Base-by-base conservation (phyloP, 2,797 vertebrate species). In the Pangasius sanitwongsei region DNA sequence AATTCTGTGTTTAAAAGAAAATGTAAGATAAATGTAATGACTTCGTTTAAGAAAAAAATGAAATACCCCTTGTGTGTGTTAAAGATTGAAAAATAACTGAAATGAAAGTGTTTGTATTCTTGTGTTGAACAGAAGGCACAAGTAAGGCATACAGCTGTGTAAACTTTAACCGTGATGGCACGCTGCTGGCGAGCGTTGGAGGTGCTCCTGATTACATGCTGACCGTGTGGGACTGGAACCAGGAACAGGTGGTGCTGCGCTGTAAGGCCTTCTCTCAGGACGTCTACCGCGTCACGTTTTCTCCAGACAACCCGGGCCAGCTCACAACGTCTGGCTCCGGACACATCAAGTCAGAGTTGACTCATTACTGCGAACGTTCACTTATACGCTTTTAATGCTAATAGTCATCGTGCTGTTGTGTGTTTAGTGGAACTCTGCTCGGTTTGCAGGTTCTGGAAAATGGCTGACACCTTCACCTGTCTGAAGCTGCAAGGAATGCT, bases 181-280 rank as follows among this genome's bases (percentile, higher is more conserved):
- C 90, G 48, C 92, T 99, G 91, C 93, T 99, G 93, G 98, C 97
- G 85, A 98, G 97, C 23, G 94, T 99, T 89, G 97, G 98, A 2
- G 91, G 95, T 59, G 93, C 92, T 12, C 97, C 98, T 0, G 98
- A 99, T 93, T 97, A 96, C 91, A 98, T 95, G 92, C 88, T 99
- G 92, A 98, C 97, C 1, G 93, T 99, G 85, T 99, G 98, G 98
- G 95, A 97, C 72, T 99, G 98, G 98, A 97, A 93, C 90, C 94
- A 97, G 89, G 98, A 99, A 92, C 95, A 96, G 89, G 96, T 97
- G 90, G 90, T 95, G 88, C 91, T 98, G 92, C 96, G 96, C 89
- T 97, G 95, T 87, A 98, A 98, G 94, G 97, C 97, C 57, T 96
- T 97, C 92, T 97, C 97, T 53, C 97, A 98, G 93, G 98, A 99